Percentiles rank a stretch among this genome's conserved stretches.
phyloP scores from a whole-genome alignment of 2,888 invertebrate genomes.

The Euspilapteryx auroguttella region DNA sequence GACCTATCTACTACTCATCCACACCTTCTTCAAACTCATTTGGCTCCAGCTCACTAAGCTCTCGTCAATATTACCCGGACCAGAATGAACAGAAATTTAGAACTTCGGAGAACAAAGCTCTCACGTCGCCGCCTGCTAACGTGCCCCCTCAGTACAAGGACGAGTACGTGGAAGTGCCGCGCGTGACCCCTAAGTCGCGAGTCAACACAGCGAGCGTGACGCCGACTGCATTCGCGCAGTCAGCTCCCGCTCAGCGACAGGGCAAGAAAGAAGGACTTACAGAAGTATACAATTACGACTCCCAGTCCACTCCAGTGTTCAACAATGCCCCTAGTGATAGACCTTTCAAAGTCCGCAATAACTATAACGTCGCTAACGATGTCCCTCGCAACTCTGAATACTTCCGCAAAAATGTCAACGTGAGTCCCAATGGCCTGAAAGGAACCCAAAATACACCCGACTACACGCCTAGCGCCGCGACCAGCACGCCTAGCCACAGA shows the following conservation, averaged over 20 bases:
- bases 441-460: slow-evolving; percentile 18
- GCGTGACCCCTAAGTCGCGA: slow-evolving; percentile 34
- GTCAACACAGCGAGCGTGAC: slow-evolving; percentile 19
- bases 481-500: slow-evolving; percentile 29
- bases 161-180: slow-evolving; percentile 48
- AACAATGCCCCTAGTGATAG: slow-evolving; percentile 23
- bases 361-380: slow-evolving; percentile 29
- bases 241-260: slow-evolving; percentile 14
- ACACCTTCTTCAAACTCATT: slow-evolving; percentile 21
- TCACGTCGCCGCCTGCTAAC: slow-evolving; percentile 16
- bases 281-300: slow-evolving; percentile 49
- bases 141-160: slow-evolving; percentile 41
- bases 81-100: slow-evolving; percentile 3
- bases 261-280: slow-evolving; percentile 44
- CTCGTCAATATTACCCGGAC: slow-evolving; percentile 17
- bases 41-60: slow-evolving; percentile 18
- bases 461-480: slow-evolving; percentile 20
- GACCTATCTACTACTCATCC: slow-evolving; percentile 30
- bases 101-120: slow-evolving; percentile 17
- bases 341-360: slow-evolving; percentile 35
- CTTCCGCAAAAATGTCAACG: slow-evolving; percentile 18
- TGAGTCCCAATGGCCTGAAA: slow-evolving; percentile 10
- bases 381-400: slow-evolving; percentile 25
- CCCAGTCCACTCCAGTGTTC: slow-evolving; percentile 31
- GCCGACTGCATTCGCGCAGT: slow-evolving; percentile 23